Conservation (phyloP, 2,888 invertebrate species). For the Galerucella nymphaeae region DNA sequence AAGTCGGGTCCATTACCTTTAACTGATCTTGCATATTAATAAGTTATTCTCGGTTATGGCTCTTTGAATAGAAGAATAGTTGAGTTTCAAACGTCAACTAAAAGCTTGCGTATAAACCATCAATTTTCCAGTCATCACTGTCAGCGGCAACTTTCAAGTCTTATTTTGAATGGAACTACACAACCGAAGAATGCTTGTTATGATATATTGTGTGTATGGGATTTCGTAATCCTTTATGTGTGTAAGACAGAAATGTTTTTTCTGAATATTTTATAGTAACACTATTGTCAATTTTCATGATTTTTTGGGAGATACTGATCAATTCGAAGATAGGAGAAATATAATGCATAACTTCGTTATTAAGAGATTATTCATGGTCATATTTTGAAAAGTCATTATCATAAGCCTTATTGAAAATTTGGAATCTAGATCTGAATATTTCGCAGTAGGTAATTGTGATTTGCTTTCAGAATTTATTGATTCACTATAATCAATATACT, state of each 20-base stretch:
- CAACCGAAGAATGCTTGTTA: constrained; percentile 42
- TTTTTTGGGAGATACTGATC: constrained; percentile 11
- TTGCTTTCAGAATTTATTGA: no score
- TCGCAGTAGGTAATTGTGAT: no score
- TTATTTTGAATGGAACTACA: constrained; percentile 37
- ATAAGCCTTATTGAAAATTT: not conserved
- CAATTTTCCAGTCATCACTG: constrained; percentile 57
- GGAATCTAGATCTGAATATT: not conserved
- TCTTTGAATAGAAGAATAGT: constrained; percentile 38
- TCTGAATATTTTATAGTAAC: constrained; percentile 21
- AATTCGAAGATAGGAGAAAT: constrained; percentile 15
- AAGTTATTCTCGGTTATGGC: constrained; percentile 42
- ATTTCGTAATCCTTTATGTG: constrained; percentile 27
- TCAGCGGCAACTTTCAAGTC: constrained; percentile 50
- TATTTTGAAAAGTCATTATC: not conserved
- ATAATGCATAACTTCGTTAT: no score
- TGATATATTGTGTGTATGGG: constrained; percentile 39
- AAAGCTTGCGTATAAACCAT: constrained; percentile 50
- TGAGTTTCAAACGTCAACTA: constrained; percentile 45
- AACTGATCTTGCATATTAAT: constrained; percentile 44
- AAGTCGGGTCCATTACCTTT: constrained; percentile 40
- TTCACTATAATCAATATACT: no score
- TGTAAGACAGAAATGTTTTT: constrained; percentile 16
- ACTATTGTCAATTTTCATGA: constrained; percentile 15
- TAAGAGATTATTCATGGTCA: not conserved